These are phyloP conservation scores for Characodon lateralis DNA, from an alignment of 2,797 vertebrate genomes.

Conservation along the genomic window DNA sequence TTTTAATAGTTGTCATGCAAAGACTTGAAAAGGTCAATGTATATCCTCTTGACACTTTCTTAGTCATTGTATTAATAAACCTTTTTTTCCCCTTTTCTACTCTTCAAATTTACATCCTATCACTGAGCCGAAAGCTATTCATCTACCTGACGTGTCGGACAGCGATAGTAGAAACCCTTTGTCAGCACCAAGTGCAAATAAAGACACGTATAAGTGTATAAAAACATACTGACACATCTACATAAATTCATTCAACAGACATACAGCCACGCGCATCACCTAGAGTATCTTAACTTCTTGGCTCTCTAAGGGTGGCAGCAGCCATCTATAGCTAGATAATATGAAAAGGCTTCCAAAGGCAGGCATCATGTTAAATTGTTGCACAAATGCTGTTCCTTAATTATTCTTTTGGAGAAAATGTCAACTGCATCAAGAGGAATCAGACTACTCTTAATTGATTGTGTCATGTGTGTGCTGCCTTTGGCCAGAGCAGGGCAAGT, in stretches of 20 bases:
- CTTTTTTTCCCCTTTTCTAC: conserved; percentile 75
- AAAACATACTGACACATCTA: conserved; percentile 9
- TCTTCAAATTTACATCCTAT: conserved; percentile 76
- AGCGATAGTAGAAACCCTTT: neutral
- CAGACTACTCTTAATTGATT: conserved; percentile 51
- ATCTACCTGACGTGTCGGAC: conserved; percentile 58
- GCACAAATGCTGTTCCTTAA: conserved; percentile 98
- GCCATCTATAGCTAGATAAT: conserved; percentile 88
- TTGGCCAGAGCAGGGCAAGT: conserved; percentile 53
- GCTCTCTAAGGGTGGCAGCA: conserved; percentile 84
- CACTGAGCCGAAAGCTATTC: conserved; percentile 68
- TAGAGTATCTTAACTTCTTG: conserved; percentile 36
- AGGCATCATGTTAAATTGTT: conserved; percentile 96
- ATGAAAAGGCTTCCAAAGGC: conserved; percentile 92
- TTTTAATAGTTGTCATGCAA: conserved; percentile 90
- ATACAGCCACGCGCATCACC: conserved; percentile 17
- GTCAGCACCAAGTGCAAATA: conserved; percentile 12
- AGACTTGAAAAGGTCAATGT: conserved; percentile 91
- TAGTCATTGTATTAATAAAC: conserved; percentile 90
- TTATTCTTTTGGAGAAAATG: conserved; percentile 96
- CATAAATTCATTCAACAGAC: conserved; percentile 9
- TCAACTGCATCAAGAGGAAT: conserved; percentile 90
- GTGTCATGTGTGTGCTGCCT: conserved; percentile 47
- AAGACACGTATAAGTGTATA: conserved; percentile 9
- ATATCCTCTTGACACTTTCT: conserved; percentile 89